phyloP scores from a whole-genome alignment of 2,888 invertebrate genomes.

The Asteroscopus sphinx region DNA sequence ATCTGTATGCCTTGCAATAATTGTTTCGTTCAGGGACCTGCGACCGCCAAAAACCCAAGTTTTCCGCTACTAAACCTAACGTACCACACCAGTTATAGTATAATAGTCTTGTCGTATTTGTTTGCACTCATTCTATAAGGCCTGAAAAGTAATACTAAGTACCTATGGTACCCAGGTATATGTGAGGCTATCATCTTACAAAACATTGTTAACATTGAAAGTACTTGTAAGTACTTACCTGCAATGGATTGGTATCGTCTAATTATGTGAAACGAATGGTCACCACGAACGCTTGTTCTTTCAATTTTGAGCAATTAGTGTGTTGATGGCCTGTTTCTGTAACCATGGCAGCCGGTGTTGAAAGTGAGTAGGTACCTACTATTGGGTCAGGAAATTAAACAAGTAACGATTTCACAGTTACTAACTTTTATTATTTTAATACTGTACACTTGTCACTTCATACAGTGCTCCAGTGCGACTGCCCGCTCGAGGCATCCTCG shows the following conservation, averaged over 20 bases:
- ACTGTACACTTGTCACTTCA: too few relatives aligned
- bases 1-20: too few relatives aligned
- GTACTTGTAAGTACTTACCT: constrained; percentile 7
- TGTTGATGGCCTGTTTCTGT: constrained; percentile 31
- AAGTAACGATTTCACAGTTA: too few relatives aligned
- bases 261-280: constrained; percentile 32
- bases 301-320: constrained; percentile 46
- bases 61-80: too few relatives aligned
- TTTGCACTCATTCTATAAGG: constrained; percentile 5
- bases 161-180: constrained; percentile 16
- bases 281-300: constrained; percentile 20
- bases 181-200: constrained; percentile 5
- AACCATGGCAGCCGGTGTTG: constrained; percentile 8
- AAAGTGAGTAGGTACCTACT: not conserved
- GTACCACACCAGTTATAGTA: too few relatives aligned
- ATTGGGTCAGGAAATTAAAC: not conserved
- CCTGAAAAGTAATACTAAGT: constrained; percentile 8
- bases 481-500: too few relatives aligned
- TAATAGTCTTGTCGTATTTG: too few relatives aligned
- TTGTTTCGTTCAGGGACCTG: too few relatives aligned
- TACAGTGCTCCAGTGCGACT: too few relatives aligned
- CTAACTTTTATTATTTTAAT: too few relatives aligned
- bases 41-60: too few relatives aligned
- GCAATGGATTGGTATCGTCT: constrained; percentile 16
- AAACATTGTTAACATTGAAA: constrained; percentile 11